Evolutionary conservation across 2,888 invertebrate species (phyloP), one percentile per base, ranked within the genome.

Genomic region (Brassicogethes aeneus): DNA sequence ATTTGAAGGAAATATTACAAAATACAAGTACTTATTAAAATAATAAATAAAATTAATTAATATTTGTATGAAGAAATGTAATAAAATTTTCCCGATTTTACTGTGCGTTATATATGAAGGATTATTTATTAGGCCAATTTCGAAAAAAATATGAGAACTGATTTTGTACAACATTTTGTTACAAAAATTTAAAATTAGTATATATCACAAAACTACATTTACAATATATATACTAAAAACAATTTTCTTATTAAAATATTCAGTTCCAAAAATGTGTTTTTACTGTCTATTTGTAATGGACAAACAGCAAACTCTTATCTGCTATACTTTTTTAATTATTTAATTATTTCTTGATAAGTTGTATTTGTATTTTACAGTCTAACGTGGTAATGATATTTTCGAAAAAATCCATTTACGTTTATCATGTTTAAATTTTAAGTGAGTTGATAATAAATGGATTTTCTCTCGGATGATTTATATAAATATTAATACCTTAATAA

Each of bases 151-250:
- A n/a, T n/a, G n/a, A n/a, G n/a, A n/a, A n/a, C n/a, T n/a, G n/a
- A n/a, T n/a, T n/a, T n/a, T 38, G 32, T 41, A 39, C 38, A 23
- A 23, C 23, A 23, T 23, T 36, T 36, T 34, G 29, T 36, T 36
- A 31, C 30, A 36, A 34, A 36, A 29, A 14, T 40, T 36, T 43
- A 23, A 23, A 23, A 23, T 23, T 23, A 23, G 23, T 23, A 23
- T 46, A 17, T 59, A 61, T 61, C 60, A 62, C 61, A 62, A 58
- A 59, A 60, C 61, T 61, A 60, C 58, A 59, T 56, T 53, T 48
- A 57, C 41, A 40, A 40, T 36, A 52, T 53, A 53, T 32, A 32
- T 17, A 42, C 43, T 50, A 52, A 56, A 57, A 57, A 53, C 55
- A 59, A 50, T 42, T 41, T 43, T 51, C 43, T 54, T 57, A 57